These are phyloP conservation scores for Rhinella marina DNA, from an alignment of 2,797 vertebrate species.

Conservation along the genomic window DNA sequence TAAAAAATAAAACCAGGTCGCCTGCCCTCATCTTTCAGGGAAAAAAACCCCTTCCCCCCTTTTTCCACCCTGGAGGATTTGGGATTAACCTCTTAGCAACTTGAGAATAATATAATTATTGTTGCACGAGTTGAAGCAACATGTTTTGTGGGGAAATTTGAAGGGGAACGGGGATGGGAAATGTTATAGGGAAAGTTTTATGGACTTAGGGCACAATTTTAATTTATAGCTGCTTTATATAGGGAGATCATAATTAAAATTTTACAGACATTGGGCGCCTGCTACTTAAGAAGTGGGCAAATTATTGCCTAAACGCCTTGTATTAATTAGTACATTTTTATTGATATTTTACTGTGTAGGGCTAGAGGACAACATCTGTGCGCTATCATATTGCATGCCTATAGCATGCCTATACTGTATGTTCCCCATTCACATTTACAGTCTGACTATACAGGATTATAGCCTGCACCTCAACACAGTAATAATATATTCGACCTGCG, in stretches of 20 bases:
- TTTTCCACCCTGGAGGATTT: slow-evolving; percentile 11
- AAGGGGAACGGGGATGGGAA: slow-evolving; percentile 11
- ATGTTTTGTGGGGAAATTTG: slow-evolving; percentile 40
- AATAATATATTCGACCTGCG: background rate
- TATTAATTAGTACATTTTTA: slow-evolving; percentile 4
- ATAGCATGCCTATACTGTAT: background rate
- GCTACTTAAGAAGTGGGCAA: slow-evolving; percentile 8
- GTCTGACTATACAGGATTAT: background rate
- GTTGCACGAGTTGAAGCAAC: slow-evolving; percentile 38
- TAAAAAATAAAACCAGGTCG: slow-evolving; percentile 48
- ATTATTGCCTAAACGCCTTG: background rate
- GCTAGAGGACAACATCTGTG: slow-evolving; percentile 1
- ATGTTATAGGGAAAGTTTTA: slow-evolving; percentile 14
- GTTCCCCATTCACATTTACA: background rate
- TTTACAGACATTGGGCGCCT: background rate
- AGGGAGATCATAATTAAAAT: background rate
- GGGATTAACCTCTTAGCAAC: slow-evolving; percentile 51
- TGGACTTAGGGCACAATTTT: background rate
- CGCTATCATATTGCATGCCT: background rate
- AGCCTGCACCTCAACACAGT: background rate
- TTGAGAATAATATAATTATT: slow-evolving; percentile 41
- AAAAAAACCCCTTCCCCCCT: slow-evolving; percentile 35
- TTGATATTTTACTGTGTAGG: background rate
- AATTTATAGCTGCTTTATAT: slow-evolving; percentile 1
- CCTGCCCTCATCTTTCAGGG: slow-evolving; percentile 50